These are phyloP conservation scores for Saiga tatarica DNA, from an alignment of 2,113 vertebrate genomes.

Conservation along the genomic window DNA sequence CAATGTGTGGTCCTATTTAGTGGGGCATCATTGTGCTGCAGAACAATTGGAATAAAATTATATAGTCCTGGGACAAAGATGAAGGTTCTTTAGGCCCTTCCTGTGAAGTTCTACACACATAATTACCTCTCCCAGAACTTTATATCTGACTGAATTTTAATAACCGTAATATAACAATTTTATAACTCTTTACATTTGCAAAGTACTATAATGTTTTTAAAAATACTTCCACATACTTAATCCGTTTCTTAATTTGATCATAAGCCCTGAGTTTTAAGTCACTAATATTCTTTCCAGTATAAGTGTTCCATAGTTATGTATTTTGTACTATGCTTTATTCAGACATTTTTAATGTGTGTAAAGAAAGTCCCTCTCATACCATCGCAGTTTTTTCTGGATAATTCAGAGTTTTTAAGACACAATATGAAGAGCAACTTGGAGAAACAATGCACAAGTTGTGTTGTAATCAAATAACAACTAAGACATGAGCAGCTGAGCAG, in stretches of 20 bases:
- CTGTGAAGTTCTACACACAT: neutral
- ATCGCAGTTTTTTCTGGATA: constrained; percentile 28
- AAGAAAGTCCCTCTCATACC: constrained; percentile 53
- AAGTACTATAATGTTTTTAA: constrained; percentile 10
- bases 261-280: constrained; percentile 43
- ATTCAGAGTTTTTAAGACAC: constrained; percentile 82
- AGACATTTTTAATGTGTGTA: constrained; percentile 32
- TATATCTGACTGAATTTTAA: constrained; percentile 34
- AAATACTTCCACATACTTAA: constrained; percentile 41
- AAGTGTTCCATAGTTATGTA: constrained; percentile 10
- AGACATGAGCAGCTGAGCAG: constrained; percentile 95
- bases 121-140: constrained; percentile 21
- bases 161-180: constrained; percentile 30
- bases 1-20: constrained; percentile 46
- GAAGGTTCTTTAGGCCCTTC: neutral
- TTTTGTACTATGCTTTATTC: constrained; percentile 29
- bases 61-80: neutral
- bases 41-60: constrained; percentile 40
- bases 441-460: constrained; percentile 97
- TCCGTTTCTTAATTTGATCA: constrained; percentile 25
- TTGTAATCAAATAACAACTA: constrained; percentile 87
- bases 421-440: constrained; percentile 86
- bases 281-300: constrained; percentile 44
- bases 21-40: neutral
- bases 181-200: constrained; percentile 32